These are phyloP conservation scores for Tachuris rubrigastra DNA, from an alignment of 2,113 vertebrate species.

Conservation along the genomic window DNA sequence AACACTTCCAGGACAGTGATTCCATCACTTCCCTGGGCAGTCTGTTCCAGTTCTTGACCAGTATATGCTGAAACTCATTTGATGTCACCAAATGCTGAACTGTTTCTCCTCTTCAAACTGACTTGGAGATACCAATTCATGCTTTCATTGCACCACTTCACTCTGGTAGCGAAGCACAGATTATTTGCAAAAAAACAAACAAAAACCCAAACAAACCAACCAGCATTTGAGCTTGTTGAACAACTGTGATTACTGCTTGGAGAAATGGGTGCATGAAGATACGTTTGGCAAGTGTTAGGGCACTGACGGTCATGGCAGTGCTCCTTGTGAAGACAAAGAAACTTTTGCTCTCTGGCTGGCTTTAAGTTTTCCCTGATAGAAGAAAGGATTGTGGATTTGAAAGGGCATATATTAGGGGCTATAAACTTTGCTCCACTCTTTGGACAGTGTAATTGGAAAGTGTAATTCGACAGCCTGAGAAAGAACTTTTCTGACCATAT, in stretches of 20 bases:
- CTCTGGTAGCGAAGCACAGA: not conserved
- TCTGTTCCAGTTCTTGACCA: not conserved
- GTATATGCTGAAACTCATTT: not conserved
- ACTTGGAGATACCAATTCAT: not conserved
- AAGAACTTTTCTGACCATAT: not conserved
- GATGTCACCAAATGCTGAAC: not conserved
- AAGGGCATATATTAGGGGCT: not conserved
- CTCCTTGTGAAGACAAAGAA: not conserved
- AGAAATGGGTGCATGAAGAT: not conserved
- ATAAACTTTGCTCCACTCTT: not conserved
- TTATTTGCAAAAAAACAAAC: not conserved
- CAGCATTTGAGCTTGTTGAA: not conserved
- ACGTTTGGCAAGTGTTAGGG: not conserved
- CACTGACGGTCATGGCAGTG: too few relatives aligned
- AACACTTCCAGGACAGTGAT: not conserved
- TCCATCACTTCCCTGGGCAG: not conserved
- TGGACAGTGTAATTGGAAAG: not conserved
- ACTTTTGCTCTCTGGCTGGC: not conserved
- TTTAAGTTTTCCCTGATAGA: not conserved
- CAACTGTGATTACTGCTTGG: not conserved
- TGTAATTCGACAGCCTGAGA: not conserved
- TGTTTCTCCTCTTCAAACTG: not conserved
- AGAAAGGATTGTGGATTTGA: not conserved
- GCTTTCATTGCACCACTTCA: not conserved
- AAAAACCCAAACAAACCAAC: not conserved